A percentile compares a stretch with the other conserved stretches of the same genome.
Conservation (phyloP, 2,888 invertebrate species). For the Rhaphigaster nebulosa region DNA sequence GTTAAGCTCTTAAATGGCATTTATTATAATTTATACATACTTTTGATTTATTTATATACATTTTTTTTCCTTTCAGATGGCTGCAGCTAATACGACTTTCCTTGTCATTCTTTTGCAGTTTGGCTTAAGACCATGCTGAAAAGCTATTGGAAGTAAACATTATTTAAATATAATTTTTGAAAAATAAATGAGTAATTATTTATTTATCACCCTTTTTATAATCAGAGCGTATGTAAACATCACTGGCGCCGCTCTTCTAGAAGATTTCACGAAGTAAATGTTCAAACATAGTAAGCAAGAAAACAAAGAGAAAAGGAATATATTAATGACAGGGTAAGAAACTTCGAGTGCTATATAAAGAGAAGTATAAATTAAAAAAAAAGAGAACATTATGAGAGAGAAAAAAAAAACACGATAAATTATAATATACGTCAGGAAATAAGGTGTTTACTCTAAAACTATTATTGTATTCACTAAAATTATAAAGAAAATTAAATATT, state of each 20-base stretch:
- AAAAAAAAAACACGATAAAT: background rate
- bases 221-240: background rate
- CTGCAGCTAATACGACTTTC: background rate
- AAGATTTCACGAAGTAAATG: background rate
- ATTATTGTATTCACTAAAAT: no score
- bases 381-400: background rate
- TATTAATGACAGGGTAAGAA: background rate
- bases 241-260: background rate
- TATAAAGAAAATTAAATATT: no score
- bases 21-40: background rate
- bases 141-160: background rate
- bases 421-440: no score
- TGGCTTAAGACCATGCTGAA: constrained; percentile 6
- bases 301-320: background rate
- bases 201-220: background rate
- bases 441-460: no score
- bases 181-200: background rate
- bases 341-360: background rate
- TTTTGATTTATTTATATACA: background rate
- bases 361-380: background rate
- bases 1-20: background rate
- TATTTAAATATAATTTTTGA: background rate
- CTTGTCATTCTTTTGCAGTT: constrained; percentile 39
- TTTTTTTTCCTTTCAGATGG: background rate
- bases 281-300: background rate